phyloP scores from a whole-genome alignment of 2,113 vertebrate genomes.

The Larimichthys crocea region DNA sequence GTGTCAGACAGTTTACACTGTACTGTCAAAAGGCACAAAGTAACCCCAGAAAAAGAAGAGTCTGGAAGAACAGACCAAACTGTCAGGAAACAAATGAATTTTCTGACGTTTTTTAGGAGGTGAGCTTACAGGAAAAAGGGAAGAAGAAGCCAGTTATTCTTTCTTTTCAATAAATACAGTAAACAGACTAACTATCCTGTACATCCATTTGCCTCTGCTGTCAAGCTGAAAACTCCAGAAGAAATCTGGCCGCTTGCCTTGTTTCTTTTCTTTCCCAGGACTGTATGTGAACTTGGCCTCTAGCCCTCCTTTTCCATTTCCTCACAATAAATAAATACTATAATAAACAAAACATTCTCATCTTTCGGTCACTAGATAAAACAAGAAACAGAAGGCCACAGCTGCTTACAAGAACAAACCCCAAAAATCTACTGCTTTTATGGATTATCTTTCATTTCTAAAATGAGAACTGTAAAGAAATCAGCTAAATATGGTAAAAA shows the following conservation, averaged over 20 bases:
- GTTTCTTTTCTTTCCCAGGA: slow-evolving; percentile 69
- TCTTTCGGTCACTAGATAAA: slow-evolving; percentile 21
- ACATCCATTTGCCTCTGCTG: slow-evolving; percentile 17
- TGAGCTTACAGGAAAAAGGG: slow-evolving; percentile 3
- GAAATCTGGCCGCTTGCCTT: slow-evolving; percentile 52
- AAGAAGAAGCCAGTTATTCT: slow-evolving; percentile 11
- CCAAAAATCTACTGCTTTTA: neutral
- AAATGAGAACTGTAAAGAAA: neutral
- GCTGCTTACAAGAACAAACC: slow-evolving; percentile 27
- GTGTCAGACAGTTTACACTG: neutral
- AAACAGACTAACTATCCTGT: slow-evolving; percentile 28
- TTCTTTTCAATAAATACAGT: slow-evolving; percentile 33
- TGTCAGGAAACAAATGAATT: neutral
- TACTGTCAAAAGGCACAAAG: neutral
- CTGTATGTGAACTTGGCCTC: slow-evolving; percentile 67
- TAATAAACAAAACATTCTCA: slow-evolving; percentile 63
- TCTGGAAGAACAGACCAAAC: neutral
- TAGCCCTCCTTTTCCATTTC: slow-evolving; percentile 72
- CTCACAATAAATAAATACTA: slow-evolving; percentile 75
- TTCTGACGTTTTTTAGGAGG: neutral
- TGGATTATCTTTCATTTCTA: neutral
- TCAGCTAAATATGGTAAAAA: neutral
- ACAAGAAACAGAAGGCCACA: slow-evolving; percentile 29
- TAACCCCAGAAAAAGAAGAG: neutral
- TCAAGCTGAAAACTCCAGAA: slow-evolving; percentile 11